Evolutionary conservation across 2,113 vertebrate species (phyloP), one percentile per base, ranked within the genome.

Genomic region (Neogobius melanostomus): DNA sequence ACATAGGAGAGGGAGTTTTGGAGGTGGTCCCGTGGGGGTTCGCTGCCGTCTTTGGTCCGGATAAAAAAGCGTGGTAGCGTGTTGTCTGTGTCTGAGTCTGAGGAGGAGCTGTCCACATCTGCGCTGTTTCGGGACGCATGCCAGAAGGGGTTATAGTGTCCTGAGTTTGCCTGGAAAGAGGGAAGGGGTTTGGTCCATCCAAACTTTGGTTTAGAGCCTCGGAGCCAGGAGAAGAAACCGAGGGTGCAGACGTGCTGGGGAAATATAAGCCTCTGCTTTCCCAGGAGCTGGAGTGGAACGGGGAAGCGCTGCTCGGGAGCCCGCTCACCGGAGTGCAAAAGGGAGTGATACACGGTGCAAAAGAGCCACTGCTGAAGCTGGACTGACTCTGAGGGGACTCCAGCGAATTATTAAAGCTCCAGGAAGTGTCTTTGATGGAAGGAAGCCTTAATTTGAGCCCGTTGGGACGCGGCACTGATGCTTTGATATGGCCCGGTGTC

Each of bases 81-180:
- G 48, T 10, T 64, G 59, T 91, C 88, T 5, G 85, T 76, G 71
- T 93, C 92, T 0, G 82, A 90, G 45, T 91, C 86, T 17, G 92
- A 86, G 14, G 91, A 94, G 0, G 93, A 93, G 15, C 81, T 72
- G 69, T 80, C 80, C 11, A 79, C 84, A 0, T 81, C 92, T 2
- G 79, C 76, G 1, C 86, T 88, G 53, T 81, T 57, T 59, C 79
- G 78, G 8, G 88, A 89, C 45, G 92, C 94, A 68, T 90, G 92
- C 96, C 96, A 97, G 88, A 96, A 98, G 2, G 95, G 96, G 81
- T 94, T 97, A 43, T 91, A 94, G 84, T 96, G 96, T 72, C 94
- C 93, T 64, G 90, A 94, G 74, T 92, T 91, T 0, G 87, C 92
- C 76, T 76, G 92, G 77, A 93, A 94, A 72, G 91, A 90, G 0